Conservation (phyloP, 1,140 invertebrate species). For the Antheraea pernyi region DNA sequence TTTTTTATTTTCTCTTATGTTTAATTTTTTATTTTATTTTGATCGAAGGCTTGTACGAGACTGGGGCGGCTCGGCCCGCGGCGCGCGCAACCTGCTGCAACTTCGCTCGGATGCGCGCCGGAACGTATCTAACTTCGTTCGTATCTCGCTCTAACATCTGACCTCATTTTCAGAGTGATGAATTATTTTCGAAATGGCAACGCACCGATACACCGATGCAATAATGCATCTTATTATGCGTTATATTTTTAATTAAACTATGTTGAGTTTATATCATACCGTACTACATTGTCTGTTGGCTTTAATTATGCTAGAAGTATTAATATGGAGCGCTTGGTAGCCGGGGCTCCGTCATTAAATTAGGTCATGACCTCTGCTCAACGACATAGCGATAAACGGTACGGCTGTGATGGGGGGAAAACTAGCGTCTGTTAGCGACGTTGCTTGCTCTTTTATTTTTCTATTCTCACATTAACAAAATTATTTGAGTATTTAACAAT, state of each 20-base stretch:
- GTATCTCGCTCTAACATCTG: conserved; percentile 28
- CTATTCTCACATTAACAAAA: too few species aligned
- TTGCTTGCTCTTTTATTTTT: not conserved
- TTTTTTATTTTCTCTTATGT: not conserved
- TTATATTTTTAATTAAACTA: not conserved
- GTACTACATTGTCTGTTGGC: not conserved
- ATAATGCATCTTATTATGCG: not conserved
- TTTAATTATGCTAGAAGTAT: not conserved
- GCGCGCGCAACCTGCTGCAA: conserved; percentile 35
- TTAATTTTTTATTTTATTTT: not conserved
- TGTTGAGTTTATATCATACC: too few species aligned
- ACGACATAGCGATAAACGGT: not conserved
- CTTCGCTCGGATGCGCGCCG: conserved; percentile 40
- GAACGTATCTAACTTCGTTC: conserved; percentile 39
- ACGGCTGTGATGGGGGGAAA: not conserved
- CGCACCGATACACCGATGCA: conserved; percentile 29
- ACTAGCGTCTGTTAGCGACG: not conserved
- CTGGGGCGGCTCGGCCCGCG: conserved; percentile 26
- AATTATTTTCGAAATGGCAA: conserved; percentile 73
- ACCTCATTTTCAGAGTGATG: conserved; percentile 53
- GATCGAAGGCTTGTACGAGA: conserved; percentile 1
- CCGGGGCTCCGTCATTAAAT: not conserved
- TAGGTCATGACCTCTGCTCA: not conserved
- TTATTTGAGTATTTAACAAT: too few species aligned
- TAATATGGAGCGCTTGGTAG: not conserved